Conservation (phyloP, 2,888 invertebrate genomes). For the Proisotoma minuta region DNA sequence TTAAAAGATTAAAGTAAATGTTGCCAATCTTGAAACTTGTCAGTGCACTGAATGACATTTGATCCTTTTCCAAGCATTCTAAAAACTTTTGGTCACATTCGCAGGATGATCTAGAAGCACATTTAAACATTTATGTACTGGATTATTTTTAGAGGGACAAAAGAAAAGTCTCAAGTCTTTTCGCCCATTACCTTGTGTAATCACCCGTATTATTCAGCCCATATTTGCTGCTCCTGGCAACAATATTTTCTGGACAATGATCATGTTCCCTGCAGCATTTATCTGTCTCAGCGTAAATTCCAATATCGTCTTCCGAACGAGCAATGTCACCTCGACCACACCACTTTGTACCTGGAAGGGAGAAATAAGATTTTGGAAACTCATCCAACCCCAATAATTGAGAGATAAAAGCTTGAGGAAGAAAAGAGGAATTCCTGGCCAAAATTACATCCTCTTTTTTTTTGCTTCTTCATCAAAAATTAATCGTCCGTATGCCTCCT, state of each 20-base stretch:
- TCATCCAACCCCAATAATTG: no score
- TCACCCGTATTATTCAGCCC: constrained; percentile 63
- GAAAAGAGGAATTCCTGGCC: no score
- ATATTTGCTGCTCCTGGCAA: constrained; percentile 57
- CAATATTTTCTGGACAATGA: constrained; percentile 61
- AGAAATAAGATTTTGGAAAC: neutral
- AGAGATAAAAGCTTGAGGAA: no score
- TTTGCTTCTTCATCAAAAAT: no score
- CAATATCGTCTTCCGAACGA: constrained; percentile 59
- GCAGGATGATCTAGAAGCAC: constrained; percentile 61
- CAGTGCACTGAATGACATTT: constrained; percentile 55
- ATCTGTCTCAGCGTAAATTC: constrained; percentile 62
- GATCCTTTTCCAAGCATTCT: constrained; percentile 60
- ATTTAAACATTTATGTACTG: neutral
- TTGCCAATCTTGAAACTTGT: constrained; percentile 57
- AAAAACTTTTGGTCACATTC: constrained; percentile 65
- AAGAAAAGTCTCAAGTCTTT: constrained; percentile 3
- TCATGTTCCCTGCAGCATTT: constrained; percentile 66
- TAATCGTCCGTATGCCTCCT: no score
- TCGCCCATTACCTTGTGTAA: constrained; percentile 65
- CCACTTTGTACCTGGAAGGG: constrained; percentile 64
- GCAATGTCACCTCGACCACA: constrained; percentile 67
- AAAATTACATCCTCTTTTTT: no score
- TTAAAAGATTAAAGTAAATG: constrained; percentile 68
- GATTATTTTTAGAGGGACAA: no score